A percentile compares a stretch with the other conserved stretches of the same genome.
Evolutionary conservation across 2,797 vertebrate species (phyloP).

Genomic region (Tamandua tetradactyla): DNA sequence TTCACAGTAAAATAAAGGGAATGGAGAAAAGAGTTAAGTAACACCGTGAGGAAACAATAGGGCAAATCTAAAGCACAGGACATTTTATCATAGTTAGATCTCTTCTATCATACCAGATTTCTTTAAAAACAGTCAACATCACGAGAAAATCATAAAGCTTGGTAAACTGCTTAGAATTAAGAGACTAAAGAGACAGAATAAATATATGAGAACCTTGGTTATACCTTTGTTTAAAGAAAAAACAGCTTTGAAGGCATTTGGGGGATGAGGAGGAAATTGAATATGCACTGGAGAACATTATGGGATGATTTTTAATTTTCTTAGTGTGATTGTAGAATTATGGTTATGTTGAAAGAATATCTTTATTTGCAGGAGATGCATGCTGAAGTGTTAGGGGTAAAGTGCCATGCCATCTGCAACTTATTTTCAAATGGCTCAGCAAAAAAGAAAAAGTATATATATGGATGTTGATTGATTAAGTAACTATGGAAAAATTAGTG

Average conservation of each 20-base stretch:
- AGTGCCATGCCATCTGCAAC: not conserved
- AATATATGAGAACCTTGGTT: not conserved
- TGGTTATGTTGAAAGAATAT: not conserved
- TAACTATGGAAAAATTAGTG: not conserved
- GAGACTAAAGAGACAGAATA: not conserved
- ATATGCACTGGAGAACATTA: not conserved
- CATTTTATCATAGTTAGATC: not conserved
- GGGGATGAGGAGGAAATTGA: not conserved
- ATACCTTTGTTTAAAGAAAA: not conserved
- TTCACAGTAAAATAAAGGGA: not conserved
- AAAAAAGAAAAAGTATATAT: not conserved
- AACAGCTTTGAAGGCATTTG: not conserved
- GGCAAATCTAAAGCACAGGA: not conserved
- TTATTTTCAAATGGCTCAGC: not conserved
- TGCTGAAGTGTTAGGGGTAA: not conserved
- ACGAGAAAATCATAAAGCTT: not conserved
- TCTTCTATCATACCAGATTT: too few species aligned
- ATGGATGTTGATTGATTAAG: not conserved
- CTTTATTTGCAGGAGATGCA: not conserved
- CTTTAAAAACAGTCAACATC: not conserved
- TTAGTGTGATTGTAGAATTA: not conserved
- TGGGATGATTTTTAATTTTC: slow-evolving; percentile 14
- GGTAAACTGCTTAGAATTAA: not conserved
- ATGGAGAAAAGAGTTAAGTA: not conserved
- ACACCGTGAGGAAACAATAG: not conserved